A percentile compares a stretch with the other conserved stretches of the same genome.
These are phyloP conservation scores for Aurelia aurita complex sp. Pacific DNA, from an alignment of 30 jellyfish, hydroid and myxozoan species.

Conservation along the genomic window DNA sequence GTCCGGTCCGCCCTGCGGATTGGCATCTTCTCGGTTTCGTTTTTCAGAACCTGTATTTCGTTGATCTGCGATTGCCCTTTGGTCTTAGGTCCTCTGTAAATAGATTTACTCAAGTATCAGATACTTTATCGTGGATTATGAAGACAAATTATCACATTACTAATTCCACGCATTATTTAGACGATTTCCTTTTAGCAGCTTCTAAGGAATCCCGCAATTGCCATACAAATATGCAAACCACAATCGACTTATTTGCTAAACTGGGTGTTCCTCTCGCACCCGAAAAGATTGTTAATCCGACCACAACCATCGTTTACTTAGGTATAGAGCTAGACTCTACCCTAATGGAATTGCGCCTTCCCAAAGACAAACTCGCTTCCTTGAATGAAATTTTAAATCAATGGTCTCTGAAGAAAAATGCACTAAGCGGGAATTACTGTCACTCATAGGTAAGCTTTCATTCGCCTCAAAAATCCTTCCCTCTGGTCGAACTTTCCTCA, in stretches of 20 bases:
- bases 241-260: not conserved
- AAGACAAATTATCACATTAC: not conserved
- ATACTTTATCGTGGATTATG: constrained; percentile 7
- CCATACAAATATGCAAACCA: not conserved
- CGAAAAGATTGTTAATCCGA: not conserved
- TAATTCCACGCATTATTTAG: constrained; percentile 19
- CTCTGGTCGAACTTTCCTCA: constrained; percentile 3
- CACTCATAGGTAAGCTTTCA: constrained; percentile 23
- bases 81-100: constrained; percentile 8
- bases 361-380: not conserved
- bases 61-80: constrained; percentile 4
- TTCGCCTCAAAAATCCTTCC: constrained; percentile 25
- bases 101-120: constrained; percentile 6
- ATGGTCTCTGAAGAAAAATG: not conserved
- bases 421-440: constrained; percentile 21
- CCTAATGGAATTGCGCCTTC: not conserved
- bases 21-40: constrained; percentile 37
- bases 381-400: not conserved
- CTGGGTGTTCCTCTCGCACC: constrained; percentile 7
- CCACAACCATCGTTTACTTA: not conserved
- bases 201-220: not conserved
- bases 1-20: constrained; percentile 52
- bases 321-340: constrained; percentile 6
- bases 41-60: constrained; percentile 11
- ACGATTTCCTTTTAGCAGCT: constrained; percentile 32